Evolutionary conservation across 2,113 vertebrate genomes (phyloP).

Genomic region (Cairina moschata): DNA sequence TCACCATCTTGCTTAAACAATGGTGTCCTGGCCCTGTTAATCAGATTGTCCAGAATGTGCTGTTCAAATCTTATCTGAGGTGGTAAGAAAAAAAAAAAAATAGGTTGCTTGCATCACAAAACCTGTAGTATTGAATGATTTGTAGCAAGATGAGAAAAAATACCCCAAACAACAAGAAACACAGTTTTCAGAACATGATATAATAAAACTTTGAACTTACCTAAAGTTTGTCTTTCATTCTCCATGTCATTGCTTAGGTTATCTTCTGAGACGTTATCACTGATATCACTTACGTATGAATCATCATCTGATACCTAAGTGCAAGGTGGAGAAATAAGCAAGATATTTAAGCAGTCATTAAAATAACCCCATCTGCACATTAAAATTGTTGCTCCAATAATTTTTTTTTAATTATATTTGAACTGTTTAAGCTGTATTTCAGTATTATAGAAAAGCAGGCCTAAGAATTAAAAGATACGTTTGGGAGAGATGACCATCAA

Average conservation of each 20-base stretch:
- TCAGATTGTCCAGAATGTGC: neutral
- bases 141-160: neutral
- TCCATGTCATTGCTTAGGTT: slow-evolving; percentile 91
- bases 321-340: neutral
- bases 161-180: neutral
- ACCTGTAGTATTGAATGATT: neutral
- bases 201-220: slow-evolving; percentile 69
- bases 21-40: neutral
- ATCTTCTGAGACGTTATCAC: slow-evolving; percentile 95
- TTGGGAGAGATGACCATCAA: accelerated
- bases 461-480: neutral
- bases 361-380: neutral
- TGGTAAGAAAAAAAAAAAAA: neutral
- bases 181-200: neutral
- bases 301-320: slow-evolving; percentile 92
- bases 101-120: neutral
- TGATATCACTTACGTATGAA: slow-evolving; percentile 95
- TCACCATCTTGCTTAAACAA: neutral
- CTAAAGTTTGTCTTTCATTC: slow-evolving; percentile 84
- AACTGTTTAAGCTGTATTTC: neutral
- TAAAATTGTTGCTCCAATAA: neutral
- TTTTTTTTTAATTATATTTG: neutral
- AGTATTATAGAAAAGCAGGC: neutral
- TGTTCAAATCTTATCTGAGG: neutral
- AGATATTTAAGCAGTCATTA: neutral